phyloP scores from a whole-genome alignment of 2,888 invertebrate genomes.

The Drosophila neotestacea region DNA sequence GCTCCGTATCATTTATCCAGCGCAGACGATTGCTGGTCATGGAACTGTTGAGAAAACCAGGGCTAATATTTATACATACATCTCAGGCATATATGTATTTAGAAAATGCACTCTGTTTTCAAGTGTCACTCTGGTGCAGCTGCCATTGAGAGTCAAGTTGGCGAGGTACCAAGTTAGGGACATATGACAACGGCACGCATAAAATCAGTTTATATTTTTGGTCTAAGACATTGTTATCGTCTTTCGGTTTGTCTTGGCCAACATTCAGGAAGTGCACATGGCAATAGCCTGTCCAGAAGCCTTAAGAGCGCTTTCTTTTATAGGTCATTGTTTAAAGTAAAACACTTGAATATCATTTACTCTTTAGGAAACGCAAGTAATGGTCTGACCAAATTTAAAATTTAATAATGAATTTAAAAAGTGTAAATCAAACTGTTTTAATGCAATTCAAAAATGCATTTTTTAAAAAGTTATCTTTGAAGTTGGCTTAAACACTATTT shows the following conservation, averaged over 20 bases:
- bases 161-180: slow-evolving; percentile 55
- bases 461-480: no score
- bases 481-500: no score
- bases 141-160: slow-evolving; percentile 70
- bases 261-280: slow-evolving; percentile 37
- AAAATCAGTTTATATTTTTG: slow-evolving; percentile 55
- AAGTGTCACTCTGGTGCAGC: slow-evolving; percentile 68
- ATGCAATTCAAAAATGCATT: no score
- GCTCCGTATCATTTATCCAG: slow-evolving; percentile 89
- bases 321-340: slow-evolving; percentile 33
- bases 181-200: slow-evolving; percentile 59
- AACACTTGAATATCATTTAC: not conserved
- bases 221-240: slow-evolving; percentile 54
- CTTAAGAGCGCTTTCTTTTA: slow-evolving; percentile 4
- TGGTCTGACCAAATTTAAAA: no score
- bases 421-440: no score
- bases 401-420: no score
- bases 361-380: not conserved
- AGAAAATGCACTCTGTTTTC: slow-evolving; percentile 47
- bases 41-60: slow-evolving; percentile 86
- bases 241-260: slow-evolving; percentile 67
- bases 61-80: slow-evolving; percentile 7
- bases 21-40: slow-evolving; percentile 93
- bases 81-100: slow-evolving; percentile 33
- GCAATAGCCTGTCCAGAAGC: not conserved